Evolutionary conservation across 2,888 invertebrate species (phyloP), one percentile per base, ranked within the genome.

Genomic region (Hypselothyrea guttata): DNA sequence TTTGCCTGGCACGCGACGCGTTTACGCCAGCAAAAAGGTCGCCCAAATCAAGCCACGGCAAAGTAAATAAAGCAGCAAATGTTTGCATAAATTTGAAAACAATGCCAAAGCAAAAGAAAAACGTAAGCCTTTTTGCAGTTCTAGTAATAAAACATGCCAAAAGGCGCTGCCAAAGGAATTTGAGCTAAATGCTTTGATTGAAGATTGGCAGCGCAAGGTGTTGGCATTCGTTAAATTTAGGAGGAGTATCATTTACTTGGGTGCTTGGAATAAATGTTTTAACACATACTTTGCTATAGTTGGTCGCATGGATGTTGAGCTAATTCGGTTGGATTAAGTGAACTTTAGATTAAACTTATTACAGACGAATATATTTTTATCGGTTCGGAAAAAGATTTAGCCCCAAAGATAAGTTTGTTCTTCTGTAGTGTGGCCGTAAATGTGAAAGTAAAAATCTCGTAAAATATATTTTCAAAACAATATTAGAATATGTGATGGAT

Each of bases 1-100:
- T 72, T 52, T 58, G 41, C 44, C 33, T 33, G 77, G 66, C 78
- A 78, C 78, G 78, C 84, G 84, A 79, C 69, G 31, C 31, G 38
- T 22, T 30, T 30, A 15, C 42, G 44, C 59, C 46, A 41, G 31
- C 42, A 68, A 71, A 71, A 76, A 76, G 83, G 76, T 83, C 65
- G 57, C 52, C 37, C 57, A 52, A 52, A 61, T 74, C 68, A 63
- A 68, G n/a, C n/a, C n/a, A 22, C 3, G 22, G 22, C 2, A 22
- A 22, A 22, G 5, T 62, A 38, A 37, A 18, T 15, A 15, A 8
- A 45, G 46, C n/a, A n/a, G n/a, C n/a, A 38, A 44, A 72, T 77
- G 52, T 66, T 53, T 84, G 78, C 68, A 84, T 70, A 78, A 46
- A 69, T 66, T 79, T 65, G 15, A 12, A 47, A 54, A 40, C 46